Evolutionary conservation across 1,140 invertebrate genomes (phyloP), one percentile per base, ranked within the genome.

Genomic region (Oreohelix idahoensis): DNA sequence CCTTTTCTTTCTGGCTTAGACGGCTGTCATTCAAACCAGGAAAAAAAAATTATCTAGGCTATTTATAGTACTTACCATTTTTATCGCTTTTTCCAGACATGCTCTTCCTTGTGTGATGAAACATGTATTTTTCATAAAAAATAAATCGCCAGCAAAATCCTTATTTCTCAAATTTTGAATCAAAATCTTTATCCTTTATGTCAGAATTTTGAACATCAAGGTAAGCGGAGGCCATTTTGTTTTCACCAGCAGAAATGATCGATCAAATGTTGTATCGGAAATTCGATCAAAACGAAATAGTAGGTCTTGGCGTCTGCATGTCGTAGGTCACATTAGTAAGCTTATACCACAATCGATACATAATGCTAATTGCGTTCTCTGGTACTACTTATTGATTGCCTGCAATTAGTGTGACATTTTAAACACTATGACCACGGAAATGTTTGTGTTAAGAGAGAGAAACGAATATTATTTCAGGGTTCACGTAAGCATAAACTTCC

Each of bases 51-150:
- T 49, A n/a, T n/a, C n/a, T n/a, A n/a, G n/a, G n/a, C n/a, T n/a
- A n/a, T n/a, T n/a, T n/a, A 45, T 45, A 45, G 51, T 58, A 58
- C 51, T 58, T 58, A 58, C 51, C 51, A 58, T 58, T 58, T 58
- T 26, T 58, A 26, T 58, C 51, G 23, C 26, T 58, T 26, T 58
- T 58, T 58, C 51, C 51, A 11, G 51, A 58, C 51, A 58, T 58
- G 45, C 17, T 58, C 2, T 58, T 26, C 23, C 51, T 58, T 45
- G 51, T 5, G 51, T 26, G 51, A 58, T 58, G 51, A 58, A 58
- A 58, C 51, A 58, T 17, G 20, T 58, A 23, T 17, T 58, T 58
- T 2, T 23, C 15, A 58, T 23, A 58, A 58, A 58, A 58, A n/a
- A 17, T 10, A 58, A 58, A 58, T 58, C 17, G 8, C 51, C 51